Evolutionary conservation across 2,113 vertebrate species (phyloP), one percentile per base, ranked within the genome.

Genomic region (Phodopus roborovskii): DNA sequence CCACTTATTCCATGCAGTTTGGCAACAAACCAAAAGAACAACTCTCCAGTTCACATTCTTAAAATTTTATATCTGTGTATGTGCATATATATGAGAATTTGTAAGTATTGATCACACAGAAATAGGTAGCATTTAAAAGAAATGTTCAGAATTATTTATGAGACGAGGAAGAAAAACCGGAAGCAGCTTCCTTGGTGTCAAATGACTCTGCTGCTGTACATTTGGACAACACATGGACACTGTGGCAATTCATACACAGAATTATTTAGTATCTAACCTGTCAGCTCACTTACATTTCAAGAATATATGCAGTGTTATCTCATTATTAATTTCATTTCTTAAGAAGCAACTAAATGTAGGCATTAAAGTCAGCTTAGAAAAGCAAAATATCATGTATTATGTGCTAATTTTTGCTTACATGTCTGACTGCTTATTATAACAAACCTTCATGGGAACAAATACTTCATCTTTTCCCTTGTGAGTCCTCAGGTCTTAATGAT

Each of bases 241-340:
- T 33, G 7, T 60, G 22, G 24, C n/a, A 73, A 4, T 24, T 62
- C 68, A 16, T 20, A 13, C 19, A 3, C 73, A 81, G 15, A 50
- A 70, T 48, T 83, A 62, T 36, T 86, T 75, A 90, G 19, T 17
- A 60, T 79, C 10, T 82, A n/a, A 60, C 71, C 58, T 66, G 1
- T 88, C 24, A 90, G 6, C 15, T 90, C 1, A 79, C 19, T 93
- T 90, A 64, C 4, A 45, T 73, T 56, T 11, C 4, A 91, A 71
- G 79, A 92, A 20, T 9, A 64, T 62, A 7, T 88, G 13, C 30
- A 58, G 48, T 64, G 0, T 39, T 81, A 85, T 58, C 85, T 94
- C 17, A 71, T 79, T 86, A 42, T 68, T 78, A 85, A n/a, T 75
- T 92, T 82, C 78, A 92, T 96, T 96, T 91, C 7, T 33, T 91